Base-by-base conservation (phyloP, 2,113 vertebrate species). In the Neotoma lepida region DNA sequence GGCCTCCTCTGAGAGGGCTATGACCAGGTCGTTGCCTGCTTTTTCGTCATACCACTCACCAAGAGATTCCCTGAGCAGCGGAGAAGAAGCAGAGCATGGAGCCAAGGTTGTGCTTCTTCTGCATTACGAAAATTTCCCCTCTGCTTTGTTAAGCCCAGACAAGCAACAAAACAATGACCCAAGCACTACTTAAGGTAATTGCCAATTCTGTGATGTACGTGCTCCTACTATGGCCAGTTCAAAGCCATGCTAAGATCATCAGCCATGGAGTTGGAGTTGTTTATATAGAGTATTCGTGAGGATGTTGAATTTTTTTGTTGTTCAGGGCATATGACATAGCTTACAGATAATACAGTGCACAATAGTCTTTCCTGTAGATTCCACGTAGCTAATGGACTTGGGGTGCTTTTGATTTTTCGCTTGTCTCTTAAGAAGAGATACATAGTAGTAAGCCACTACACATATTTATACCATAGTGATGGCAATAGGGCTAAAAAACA, bases 101-200 rank as follows among this genome's bases (percentile, higher is more conserved):
- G 35, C 2, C 13, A 35, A 35, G 58, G 76, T 22, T 28, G 68
- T 87, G 30, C 30, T 86, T 58, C 71, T 66, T n/a, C 22, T 86
- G 33, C 5, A 33, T 77, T 63, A 64, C 56, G 86, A 61, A 85
- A 68, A 86, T 86, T 94, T 82, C 76, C 39, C 39, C 46, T 93
- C 90, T 33, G 61, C 78, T 78, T 86, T 68, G 49, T 86, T 85
- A 88, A 89, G 20, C 68, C 70, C 78, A 70, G 63, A 84, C 18
- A 63, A 81, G 35, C 81, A 88, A 85, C 26, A 56, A 90, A 76
- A 88, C 22, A 92, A 63, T 76, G 86, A 54, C 28, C 35, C 91
- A 80, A 87, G 15, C 61, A 14, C 4, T 22, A 44, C 20, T 33
- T 46, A 12, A 35, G 49, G n/a, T 6, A 35, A 46, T 81, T 76